phyloP scores from a whole-genome alignment of 2,888 invertebrate species.

The Pollenia angustigena region DNA sequence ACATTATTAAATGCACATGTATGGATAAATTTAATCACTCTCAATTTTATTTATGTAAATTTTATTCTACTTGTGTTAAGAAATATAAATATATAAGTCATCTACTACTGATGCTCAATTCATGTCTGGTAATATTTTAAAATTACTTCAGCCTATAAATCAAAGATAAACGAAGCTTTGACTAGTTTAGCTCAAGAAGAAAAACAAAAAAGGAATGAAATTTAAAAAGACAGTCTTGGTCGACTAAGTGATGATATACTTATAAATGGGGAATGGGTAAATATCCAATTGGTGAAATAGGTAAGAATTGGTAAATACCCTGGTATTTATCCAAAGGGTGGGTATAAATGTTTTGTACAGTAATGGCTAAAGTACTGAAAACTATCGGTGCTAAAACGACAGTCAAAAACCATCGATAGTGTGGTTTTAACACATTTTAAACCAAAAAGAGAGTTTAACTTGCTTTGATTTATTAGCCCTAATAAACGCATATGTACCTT shows the following conservation, averaged over 20 bases:
- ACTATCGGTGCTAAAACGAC: too few relatives aligned
- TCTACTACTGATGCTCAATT: slow-evolving; percentile 20
- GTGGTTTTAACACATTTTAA: too few relatives aligned
- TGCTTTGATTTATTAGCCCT: too few relatives aligned
- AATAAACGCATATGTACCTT: too few relatives aligned
- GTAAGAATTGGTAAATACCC: too few relatives aligned
- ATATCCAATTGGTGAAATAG: too few relatives aligned
- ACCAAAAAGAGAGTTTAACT: too few relatives aligned
- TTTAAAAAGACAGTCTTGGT: background rate
- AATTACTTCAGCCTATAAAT: slow-evolving; percentile 64
- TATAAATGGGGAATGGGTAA: too few relatives aligned
- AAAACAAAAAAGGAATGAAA: slow-evolving; percentile 18
- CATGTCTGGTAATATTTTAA: slow-evolving; percentile 21
- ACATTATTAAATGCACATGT: background rate
- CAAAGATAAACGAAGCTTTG: slow-evolving; percentile 49
- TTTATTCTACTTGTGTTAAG: background rate
- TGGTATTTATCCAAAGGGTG: too few relatives aligned
- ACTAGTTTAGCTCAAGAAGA: slow-evolving; percentile 34
- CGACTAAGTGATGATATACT: background rate
- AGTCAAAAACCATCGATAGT: too few relatives aligned
- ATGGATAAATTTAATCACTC: slow-evolving; percentile 30
- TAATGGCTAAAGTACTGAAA: too few relatives aligned
- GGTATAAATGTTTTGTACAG: too few relatives aligned
- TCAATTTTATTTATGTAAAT: slow-evolving; percentile 41
- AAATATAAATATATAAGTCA: background rate